phyloP scores from a whole-genome alignment of 2,888 invertebrate genomes.

The Cosmorhoe ocellata region DNA sequence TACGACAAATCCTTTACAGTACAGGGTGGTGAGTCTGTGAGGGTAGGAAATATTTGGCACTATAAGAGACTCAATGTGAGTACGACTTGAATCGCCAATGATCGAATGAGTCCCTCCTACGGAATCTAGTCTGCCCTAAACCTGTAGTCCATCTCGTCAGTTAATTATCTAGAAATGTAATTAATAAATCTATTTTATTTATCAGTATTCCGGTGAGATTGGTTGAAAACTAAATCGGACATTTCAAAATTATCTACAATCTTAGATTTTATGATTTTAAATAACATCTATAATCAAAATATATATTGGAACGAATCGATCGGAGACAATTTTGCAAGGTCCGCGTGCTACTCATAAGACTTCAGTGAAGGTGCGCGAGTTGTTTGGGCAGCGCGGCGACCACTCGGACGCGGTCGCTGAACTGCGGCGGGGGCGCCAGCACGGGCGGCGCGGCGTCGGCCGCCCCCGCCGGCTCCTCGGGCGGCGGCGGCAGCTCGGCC shows the following conservation, averaged over 20 bases:
- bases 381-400: conserved; percentile 92
- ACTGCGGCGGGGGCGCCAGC: conserved; percentile 94
- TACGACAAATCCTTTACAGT: conserved; percentile 20
- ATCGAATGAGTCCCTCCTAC: conserved; percentile 40
- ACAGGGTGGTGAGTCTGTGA: conserved; percentile 19
- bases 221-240: conserved; percentile 25
- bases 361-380: conserved; percentile 72
- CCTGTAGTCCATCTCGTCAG: conserved; percentile 41
- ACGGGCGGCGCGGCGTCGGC: conserved; percentile 72
- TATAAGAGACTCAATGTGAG: conserved; percentile 45
- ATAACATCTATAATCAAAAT: conserved; percentile 14
- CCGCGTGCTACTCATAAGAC: conserved; percentile 19
- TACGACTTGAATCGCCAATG: conserved; percentile 38
- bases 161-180: conserved; percentile 32
- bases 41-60: conserved; percentile 39
- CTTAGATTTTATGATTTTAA: conserved; percentile 10
- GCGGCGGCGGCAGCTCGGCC: conserved; percentile 91
- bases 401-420: conserved; percentile 93
- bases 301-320: conserved; percentile 15
- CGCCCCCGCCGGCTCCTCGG: conserved; percentile 83
- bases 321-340: conserved; percentile 4
- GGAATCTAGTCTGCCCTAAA: conserved; percentile 40
- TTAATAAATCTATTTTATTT: conserved; percentile 30
- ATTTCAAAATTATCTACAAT: conserved; percentile 3
- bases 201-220: conserved; percentile 36